Evolutionary conservation across 2,888 invertebrate species (phyloP).

Genomic region (Cheilosia vulpina): DNA sequence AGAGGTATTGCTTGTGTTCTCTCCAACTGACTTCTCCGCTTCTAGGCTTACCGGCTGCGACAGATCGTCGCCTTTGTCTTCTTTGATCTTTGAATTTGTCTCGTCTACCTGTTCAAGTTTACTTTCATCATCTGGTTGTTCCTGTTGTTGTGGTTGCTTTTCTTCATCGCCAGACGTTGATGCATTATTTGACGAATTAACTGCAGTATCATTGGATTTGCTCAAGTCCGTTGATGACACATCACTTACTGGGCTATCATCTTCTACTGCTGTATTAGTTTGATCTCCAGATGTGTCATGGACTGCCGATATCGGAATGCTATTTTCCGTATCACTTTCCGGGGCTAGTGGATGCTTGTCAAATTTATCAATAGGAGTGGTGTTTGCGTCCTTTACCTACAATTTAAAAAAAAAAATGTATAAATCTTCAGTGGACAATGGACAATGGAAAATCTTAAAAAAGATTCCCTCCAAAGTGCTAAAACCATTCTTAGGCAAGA

Average conservation of each 20-base stretch:
- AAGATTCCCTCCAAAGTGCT: too few species aligned
- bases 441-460: not conserved
- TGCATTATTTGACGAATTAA: constrained; percentile 49
- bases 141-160: constrained; percentile 11
- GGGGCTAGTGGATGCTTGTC: constrained; percentile 28
- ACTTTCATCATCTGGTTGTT: constrained; percentile 8
- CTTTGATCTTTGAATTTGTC: constrained; percentile 5
- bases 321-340: constrained; percentile 21
- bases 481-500: too few species aligned
- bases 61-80: not conserved
- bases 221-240: constrained; percentile 53
- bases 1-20: not conserved
- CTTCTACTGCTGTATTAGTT: constrained; percentile 31
- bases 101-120: constrained; percentile 17
- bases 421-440: not conserved
- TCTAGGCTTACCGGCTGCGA: constrained; percentile 7
- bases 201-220: constrained; percentile 58
- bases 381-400: constrained; percentile 35
- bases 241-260: constrained; percentile 60
- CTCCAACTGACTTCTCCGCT: not conserved
- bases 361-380: constrained; percentile 29
- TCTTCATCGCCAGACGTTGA: constrained; percentile 53
- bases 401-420: constrained; percentile 2
- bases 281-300: constrained; percentile 55
- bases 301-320: constrained; percentile 2